These are phyloP conservation scores for Sprattus sprattus DNA, from an alignment of 2,113 vertebrate species.

Conservation along the genomic window DNA sequence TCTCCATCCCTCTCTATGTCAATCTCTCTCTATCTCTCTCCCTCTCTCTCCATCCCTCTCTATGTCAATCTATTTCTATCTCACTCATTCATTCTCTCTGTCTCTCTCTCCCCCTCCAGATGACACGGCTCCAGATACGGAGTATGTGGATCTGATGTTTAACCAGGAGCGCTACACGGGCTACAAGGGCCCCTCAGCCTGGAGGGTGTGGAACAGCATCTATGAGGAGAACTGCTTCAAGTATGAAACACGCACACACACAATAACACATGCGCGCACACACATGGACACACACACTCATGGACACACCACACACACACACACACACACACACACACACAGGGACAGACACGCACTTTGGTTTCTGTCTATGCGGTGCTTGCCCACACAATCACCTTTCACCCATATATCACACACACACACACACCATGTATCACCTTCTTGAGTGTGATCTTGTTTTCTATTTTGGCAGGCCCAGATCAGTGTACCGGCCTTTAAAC, in stretches of 20 bases:
- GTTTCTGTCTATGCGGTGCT: background rate
- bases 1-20: background rate
- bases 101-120: constrained; percentile 67
- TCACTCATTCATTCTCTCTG: background rate
- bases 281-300: background rate
- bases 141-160: constrained; percentile 90
- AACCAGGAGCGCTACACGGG: constrained; percentile 92
- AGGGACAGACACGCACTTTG: background rate
- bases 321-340: background rate
- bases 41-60: background rate
- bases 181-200: constrained; percentile 90
- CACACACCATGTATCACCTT: background rate
- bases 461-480: constrained; percentile 80
- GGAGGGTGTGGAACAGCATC: constrained; percentile 98
- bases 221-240: constrained; percentile 99
- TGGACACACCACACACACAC: background rate
- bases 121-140: constrained; percentile 86
- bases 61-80: background rate
- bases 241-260: constrained; percentile 64
- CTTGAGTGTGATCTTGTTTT: background rate
- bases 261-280: background rate
- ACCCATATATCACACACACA: too few species aligned
- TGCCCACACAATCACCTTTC: constrained; percentile 4
- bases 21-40: background rate
- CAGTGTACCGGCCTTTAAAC: constrained; percentile 94